A percentile compares a stretch with the other conserved stretches of the same genome.
These are phyloP conservation scores for Aphyosemion australe DNA, from an alignment of 2,113 vertebrate species.

Conservation along the genomic window DNA sequence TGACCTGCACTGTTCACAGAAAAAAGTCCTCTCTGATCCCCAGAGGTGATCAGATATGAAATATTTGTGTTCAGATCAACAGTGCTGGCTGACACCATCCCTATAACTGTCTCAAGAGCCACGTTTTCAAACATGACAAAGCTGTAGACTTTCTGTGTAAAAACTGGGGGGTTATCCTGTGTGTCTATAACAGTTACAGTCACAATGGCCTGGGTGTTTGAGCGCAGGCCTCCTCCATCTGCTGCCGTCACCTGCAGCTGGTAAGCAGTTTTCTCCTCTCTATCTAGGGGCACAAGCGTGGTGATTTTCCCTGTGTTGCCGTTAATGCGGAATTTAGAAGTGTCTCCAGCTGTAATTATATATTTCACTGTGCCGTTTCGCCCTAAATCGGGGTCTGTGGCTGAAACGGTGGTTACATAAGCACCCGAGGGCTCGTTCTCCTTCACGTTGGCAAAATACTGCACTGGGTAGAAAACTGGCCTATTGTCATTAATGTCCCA, in stretches of 20 bases:
- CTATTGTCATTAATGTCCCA: constrained; percentile 95
- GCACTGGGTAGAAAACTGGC: constrained; percentile 92
- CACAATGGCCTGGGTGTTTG: constrained; percentile 89
- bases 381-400: constrained; percentile 90
- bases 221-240: constrained; percentile 89
- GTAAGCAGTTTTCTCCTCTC: constrained; percentile 93
- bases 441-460: constrained; percentile 95
- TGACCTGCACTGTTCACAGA: constrained; percentile 83
- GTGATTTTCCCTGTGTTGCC: constrained; percentile 87
- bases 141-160: constrained; percentile 88
- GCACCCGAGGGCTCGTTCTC: constrained; percentile 93
- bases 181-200: constrained; percentile 95
- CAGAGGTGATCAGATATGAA: constrained; percentile 92
- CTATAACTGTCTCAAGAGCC: constrained; percentile 84
- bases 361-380: constrained; percentile 91
- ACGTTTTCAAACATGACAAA: constrained; percentile 99
- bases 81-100: constrained; percentile 90
- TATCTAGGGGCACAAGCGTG: constrained; percentile 88
- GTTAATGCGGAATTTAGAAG: constrained; percentile 89
- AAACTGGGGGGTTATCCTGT: constrained; percentile 93
- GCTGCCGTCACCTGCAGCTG: constrained; percentile 90
- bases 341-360: constrained; percentile 89
- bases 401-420: constrained; percentile 87
- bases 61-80: constrained; percentile 94
- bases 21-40: constrained; percentile 92